A percentile compares a stretch with the other conserved stretches of the same genome.
Conservation (phyloP, 2,113 vertebrate species). For the Gobius niger region DNA sequence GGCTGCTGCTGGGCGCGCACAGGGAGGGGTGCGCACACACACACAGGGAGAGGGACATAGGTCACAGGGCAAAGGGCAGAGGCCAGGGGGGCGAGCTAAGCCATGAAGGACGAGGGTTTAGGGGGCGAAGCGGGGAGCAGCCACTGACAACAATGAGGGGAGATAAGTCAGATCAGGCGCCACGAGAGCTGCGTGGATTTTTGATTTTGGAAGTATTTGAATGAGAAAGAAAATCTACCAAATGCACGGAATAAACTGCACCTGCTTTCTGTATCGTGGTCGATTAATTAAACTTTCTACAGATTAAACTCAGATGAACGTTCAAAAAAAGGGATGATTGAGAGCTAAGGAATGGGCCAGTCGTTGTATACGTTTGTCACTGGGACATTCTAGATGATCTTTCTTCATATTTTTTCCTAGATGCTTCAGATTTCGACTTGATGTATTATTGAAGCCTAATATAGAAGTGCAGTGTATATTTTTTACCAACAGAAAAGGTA, state of each 20-base stretch:
- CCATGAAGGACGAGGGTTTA: conserved; percentile 16
- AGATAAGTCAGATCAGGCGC: conserved; percentile 10
- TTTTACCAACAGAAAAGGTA: no score
- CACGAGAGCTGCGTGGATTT: conserved; percentile 28
- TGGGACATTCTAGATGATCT: no score
- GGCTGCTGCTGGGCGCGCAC: not conserved
- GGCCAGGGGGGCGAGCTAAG: conserved; percentile 31
- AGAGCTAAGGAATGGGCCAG: no score
- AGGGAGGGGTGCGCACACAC: conserved; percentile 2
- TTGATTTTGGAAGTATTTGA: conserved; percentile 11
- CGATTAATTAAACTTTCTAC: no score
- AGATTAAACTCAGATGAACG: no score
- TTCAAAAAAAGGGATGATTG: no score
- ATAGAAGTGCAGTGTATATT: no score
- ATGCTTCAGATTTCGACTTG: no score
- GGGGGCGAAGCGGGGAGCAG: conserved; percentile 11
- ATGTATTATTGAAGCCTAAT: no score
- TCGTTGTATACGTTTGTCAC: no score
- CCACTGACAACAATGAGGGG: conserved; percentile 7
- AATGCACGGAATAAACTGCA: not conserved
- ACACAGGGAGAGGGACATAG: conserved; percentile 9
- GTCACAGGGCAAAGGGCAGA: conserved; percentile 36
- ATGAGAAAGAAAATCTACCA: not conserved
- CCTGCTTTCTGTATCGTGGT: not conserved
- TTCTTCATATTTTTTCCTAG: no score